Evolutionary conservation across 2,797 vertebrate genomes (phyloP).

Genomic region (Triplophysa yarkandensis): DNA sequence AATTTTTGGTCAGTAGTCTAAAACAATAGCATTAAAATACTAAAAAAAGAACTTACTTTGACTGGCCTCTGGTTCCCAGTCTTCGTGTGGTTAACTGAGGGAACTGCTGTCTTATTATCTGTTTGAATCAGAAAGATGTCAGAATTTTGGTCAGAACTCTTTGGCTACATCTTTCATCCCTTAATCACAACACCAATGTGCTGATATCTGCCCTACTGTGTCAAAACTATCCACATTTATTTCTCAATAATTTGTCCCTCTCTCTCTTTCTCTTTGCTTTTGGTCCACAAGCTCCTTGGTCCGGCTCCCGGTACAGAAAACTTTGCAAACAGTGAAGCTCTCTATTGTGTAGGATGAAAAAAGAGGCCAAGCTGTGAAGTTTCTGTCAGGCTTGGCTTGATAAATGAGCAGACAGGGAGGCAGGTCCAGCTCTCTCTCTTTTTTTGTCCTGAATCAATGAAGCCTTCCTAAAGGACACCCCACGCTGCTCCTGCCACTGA

Average conservation of each 20-base stretch:
- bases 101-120: constrained; percentile 99
- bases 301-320: constrained; percentile 91
- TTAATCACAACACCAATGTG: constrained; percentile 2
- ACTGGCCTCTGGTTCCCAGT: constrained; percentile 96
- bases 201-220: constrained; percentile 42
- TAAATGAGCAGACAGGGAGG: constrained; percentile 99
- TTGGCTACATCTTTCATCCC: not conserved
- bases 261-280: constrained; percentile 57
- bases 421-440: constrained; percentile 85
- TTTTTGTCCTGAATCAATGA: constrained; percentile 99
- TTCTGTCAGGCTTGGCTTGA: constrained; percentile 94
- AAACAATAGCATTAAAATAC: not conserved
- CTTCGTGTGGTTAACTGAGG: constrained; percentile 94
- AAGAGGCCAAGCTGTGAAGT: constrained; percentile 91
- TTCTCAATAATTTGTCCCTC: constrained; percentile 51
- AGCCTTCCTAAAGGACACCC: constrained; percentile 99
- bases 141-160: constrained; percentile 53
- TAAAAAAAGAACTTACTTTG: constrained; percentile 85
- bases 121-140: constrained; percentile 47
- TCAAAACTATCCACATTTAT: constrained; percentile 57
- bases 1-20: not conserved
- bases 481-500: constrained; percentile 99
- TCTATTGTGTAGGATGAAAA: constrained; percentile 91
- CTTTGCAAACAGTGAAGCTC: constrained; percentile 95
- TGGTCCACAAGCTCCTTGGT: constrained; percentile 74